Evolutionary conservation across 2,888 invertebrate genomes (phyloP).

Genomic region (Acanthacorydalis orientalis): DNA sequence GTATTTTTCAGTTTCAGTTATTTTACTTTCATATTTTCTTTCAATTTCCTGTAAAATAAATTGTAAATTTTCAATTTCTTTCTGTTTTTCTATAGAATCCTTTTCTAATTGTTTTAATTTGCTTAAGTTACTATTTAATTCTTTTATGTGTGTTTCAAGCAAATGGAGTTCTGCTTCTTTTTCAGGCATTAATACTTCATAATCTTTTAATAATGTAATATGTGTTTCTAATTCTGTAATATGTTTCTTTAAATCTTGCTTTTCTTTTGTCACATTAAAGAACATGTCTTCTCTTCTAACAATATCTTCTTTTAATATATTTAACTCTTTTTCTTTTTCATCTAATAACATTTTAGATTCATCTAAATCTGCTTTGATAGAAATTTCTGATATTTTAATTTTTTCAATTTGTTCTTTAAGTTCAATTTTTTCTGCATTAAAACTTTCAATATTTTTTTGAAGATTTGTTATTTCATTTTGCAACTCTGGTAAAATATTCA

Average conservation of each 20-base stretch:
- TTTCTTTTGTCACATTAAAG: constrained; percentile 36
- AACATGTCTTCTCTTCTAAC: constrained; percentile 39
- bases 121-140: constrained; percentile 7
- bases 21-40: constrained; percentile 7
- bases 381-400: constrained; percentile 31
- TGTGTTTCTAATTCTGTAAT: constrained; percentile 33
- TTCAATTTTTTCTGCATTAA: constrained; percentile 36
- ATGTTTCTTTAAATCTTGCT: constrained; percentile 33
- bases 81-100: not conserved
- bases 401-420: constrained; percentile 37
- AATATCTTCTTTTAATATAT: constrained; percentile 36
- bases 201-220: constrained; percentile 28
- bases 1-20: constrained; percentile 10
- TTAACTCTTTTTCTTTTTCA: constrained; percentile 34
- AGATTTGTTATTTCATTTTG: constrained; percentile 17
- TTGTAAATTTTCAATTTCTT: constrained; percentile 4
- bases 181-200: constrained; percentile 36
- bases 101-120: not conserved
- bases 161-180: constrained; percentile 32
- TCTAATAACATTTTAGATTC: constrained; percentile 36
- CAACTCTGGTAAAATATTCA: constrained; percentile 29
- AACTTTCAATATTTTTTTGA: constrained; percentile 35
- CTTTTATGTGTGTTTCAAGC: constrained; percentile 17
- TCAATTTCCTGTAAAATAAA: not conserved
- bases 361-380: constrained; percentile 36